Evolutionary conservation across 2,113 vertebrate genomes (phyloP).

Genomic region (Isichthys henryi): DNA sequence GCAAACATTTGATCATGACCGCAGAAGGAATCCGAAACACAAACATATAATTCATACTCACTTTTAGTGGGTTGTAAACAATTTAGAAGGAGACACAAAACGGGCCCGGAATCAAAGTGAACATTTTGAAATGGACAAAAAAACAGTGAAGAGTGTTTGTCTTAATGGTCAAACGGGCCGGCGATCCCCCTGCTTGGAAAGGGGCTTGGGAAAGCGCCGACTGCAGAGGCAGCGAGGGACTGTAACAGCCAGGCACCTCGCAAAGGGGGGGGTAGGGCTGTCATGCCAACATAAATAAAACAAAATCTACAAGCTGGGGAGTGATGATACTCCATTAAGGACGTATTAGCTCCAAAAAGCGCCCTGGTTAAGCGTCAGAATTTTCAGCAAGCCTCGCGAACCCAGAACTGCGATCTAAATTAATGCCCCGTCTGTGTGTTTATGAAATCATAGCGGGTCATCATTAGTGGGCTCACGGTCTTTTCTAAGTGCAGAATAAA

Average conservation of each 20-base stretch:
- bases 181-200: slow-evolving; percentile 66
- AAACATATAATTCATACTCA: slow-evolving; percentile 90
- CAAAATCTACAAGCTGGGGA: slow-evolving; percentile 51
- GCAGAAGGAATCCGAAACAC: slow-evolving; percentile 84
- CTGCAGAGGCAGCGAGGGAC: slow-evolving; percentile 74
- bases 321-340: slow-evolving; percentile 71
- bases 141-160: slow-evolving; percentile 69
- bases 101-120: slow-evolving; percentile 85
- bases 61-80: slow-evolving; percentile 87
- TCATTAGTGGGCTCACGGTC: not conserved
- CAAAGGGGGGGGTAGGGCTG: slow-evolving; percentile 43
- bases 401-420: not conserved
- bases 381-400: not conserved
- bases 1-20: slow-evolving; percentile 76
- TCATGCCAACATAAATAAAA: not conserved
- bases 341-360: slow-evolving; percentile 68
- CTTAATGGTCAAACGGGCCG: slow-evolving; percentile 74
- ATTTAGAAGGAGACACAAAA: slow-evolving; percentile 85
- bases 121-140: slow-evolving; percentile 74
- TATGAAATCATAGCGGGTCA: not conserved
- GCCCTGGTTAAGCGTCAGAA: slow-evolving; percentile 39
- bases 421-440: not conserved
- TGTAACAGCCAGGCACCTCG: slow-evolving; percentile 77
- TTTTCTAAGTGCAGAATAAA: not conserved
- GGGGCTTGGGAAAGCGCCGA: slow-evolving; percentile 76